Percentiles rank a stretch among this genome's conserved stretches.
Evolutionary conservation across 2,797 vertebrate genomes (phyloP).

Genomic region (Oreochromis mossambicus): DNA sequence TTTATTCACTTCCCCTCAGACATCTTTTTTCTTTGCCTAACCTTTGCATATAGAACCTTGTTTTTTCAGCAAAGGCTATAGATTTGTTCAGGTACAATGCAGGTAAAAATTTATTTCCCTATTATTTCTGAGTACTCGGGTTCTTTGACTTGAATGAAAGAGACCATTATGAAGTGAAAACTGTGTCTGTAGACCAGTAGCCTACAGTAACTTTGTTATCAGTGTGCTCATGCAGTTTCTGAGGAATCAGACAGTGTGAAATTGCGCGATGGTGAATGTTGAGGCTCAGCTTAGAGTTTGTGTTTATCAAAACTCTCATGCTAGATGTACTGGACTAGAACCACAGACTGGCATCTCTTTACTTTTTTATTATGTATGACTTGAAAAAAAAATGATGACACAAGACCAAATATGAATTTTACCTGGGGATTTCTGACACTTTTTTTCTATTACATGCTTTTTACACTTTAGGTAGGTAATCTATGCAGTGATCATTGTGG

Average conservation of each 20-base stretch:
- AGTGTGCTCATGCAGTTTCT: slow-evolving; percentile 60
- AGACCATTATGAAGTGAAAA: slow-evolving; percentile 45
- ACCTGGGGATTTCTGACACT: not conserved
- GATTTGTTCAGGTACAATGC: not conserved
- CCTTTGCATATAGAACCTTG: not conserved
- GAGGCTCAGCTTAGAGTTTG: slow-evolving; percentile 30
- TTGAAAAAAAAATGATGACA: slow-evolving; percentile 3
- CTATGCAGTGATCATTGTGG: not conserved
- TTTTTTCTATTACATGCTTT: not conserved
- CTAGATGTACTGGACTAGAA: slow-evolving; percentile 35
- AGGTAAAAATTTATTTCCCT: not conserved
- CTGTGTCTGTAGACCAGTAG: slow-evolving; percentile 31
- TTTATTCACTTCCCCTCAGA: not conserved
- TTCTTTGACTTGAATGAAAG: not conserved
- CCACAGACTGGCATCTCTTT: slow-evolving; percentile 5
- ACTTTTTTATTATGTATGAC: slow-evolving; percentile 32
- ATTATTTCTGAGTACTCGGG: not conserved
- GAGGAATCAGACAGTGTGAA: slow-evolving; percentile 68
- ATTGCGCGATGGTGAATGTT: slow-evolving; percentile 65
- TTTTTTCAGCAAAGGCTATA: not conserved
- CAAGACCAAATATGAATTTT: not conserved
- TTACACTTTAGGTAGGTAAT: not conserved
- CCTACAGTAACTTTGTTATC: slow-evolving; percentile 58
- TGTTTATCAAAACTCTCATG: slow-evolving; percentile 32
- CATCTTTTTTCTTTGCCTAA: not conserved